Base-by-base conservation (phyloP, 2,113 vertebrate genomes). In the Podocnemis expansa region DNA sequence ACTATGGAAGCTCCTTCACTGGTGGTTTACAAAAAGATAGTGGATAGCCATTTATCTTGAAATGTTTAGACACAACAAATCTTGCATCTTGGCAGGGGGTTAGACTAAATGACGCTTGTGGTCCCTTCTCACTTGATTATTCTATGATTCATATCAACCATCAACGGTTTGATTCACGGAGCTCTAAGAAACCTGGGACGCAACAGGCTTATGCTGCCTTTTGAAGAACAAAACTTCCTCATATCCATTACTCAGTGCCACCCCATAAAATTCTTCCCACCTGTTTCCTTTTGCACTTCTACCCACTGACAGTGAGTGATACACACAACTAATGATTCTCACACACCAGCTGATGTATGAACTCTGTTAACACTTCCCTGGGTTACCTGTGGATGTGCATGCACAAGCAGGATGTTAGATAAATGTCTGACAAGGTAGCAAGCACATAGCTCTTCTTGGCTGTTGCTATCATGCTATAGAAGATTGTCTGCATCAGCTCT, bases 281-380 rank as follows among this genome's bases (percentile, higher is more conserved):
- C 29, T 0, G 0, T 76, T 51, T 78, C 22, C 67, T 67, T 16
- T 78, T 47, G 41, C 93, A 38, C 78, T 51, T 58, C 4, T 49
- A 63, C 6, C 45, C 85, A 22, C 27, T 58, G 89, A 80, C 93
- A 92, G 82, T 80, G 85, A 92, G 82, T 80, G 85, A 96, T 2
- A 88, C 78, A 95, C 80, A 58, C 45, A 51, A 54, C 5, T 86
- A 92, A 63, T 78, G 55, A 22, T 84, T 91, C 96, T 95, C 89
- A 94, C 94, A 92, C 58, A 1, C 96, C 84, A 51, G 73, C 49
- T 41, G 83, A 94, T 92, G 73, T 94, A 8, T 95, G 10, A 45
- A 6, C 92, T 90, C 89, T 93, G 75, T 94, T 94, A 94, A 91
- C 93, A 95, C 83, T 89, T 95, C 75, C 38, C 78, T 89, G 81